Evolutionary conservation across 2,797 vertebrate species (phyloP), one percentile per base, ranked within the genome.

Genomic region (Tadarida brasiliensis): DNA sequence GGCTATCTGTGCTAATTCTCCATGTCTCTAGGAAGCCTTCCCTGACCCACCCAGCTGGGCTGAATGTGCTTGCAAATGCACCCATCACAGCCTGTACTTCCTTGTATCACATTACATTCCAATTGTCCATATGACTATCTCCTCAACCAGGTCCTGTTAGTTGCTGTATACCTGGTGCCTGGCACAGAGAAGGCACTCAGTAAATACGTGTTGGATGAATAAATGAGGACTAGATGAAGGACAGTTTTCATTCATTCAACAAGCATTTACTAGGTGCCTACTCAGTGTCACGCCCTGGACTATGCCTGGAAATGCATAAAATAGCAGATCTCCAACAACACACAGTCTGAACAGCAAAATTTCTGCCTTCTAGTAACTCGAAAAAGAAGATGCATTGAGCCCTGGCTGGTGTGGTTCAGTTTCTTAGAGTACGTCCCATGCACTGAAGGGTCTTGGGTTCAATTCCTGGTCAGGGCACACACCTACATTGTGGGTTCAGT

Each of bases 361-460:
- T 76, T 88, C 67, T 93, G 22, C 47, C 80, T 74, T 81, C n/a
- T n/a, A 92, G 51, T 77, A 93, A 96, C 49, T 73, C 33, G 7
- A 63, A 19, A 77, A 77, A 56, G 74, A 77, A 24, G 11, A 77
- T 56, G 51, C 30, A n/a, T 51, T 68, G n/a, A 44, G 65, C 17
- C n/a, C 65, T 33, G 9, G n/a, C 65, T n/a, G 17, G n/a, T 17
- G n/a, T 33, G 30, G 30, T 30, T 67, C 63, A 35, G 8, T 68
- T 11, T 17, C n/a, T 68, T 68, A 17, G n/a, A 35, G 65, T 20
- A 33, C n/a, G 33, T 33, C n/a, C n/a, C 19, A 17, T 20, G 65
- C n/a, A 11, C 65, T 9, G 0, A 68, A 68, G n/a, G 65, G 17
- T 33, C 33, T 17, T 9, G 5, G 65, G 65, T 35, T 8, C 33